phyloP scores from a whole-genome alignment of 1,140 invertebrate species.

The Acyrthosiphon pisum region DNA sequence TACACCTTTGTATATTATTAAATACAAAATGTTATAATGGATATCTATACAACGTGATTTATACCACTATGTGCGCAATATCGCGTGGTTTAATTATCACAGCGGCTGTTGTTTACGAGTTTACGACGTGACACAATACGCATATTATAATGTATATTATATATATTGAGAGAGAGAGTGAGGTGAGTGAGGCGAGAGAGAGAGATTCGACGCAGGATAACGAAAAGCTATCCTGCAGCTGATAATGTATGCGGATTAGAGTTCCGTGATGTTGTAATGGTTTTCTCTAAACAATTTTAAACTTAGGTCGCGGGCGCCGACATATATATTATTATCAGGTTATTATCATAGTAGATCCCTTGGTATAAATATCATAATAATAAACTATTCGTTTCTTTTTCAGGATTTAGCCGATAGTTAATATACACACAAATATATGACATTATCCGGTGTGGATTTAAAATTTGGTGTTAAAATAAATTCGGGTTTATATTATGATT shows the following conservation, averaged over 20 bases:
- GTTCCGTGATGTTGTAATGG: not conserved
- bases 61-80: not conserved
- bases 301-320: not conserved
- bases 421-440: not conserved
- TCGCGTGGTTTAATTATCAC: not conserved
- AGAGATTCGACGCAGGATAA: not conserved
- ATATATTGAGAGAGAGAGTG: too few relatives aligned
- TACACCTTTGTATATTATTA: not conserved
- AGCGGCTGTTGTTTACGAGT: not conserved
- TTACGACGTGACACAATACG: not conserved
- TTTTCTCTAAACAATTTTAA: not conserved
- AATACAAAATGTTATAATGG: not conserved
- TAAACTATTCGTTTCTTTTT: not conserved
- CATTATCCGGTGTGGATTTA: too few relatives aligned
- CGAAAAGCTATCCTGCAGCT: not conserved
- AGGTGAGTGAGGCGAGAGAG: accelerated
- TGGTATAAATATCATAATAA: not conserved
- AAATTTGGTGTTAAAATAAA: not conserved
- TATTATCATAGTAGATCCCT: not conserved
- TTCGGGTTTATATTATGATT: not conserved
- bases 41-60: not conserved
- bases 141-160: not conserved
- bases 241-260: not conserved
- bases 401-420: not conserved
- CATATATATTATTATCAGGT: not conserved